Percentiles rank a stretch among this genome's conserved stretches.
These are phyloP conservation scores for Lipophrys pholis DNA, from an alignment of 2,113 vertebrate genomes.

Conservation along the genomic window DNA sequence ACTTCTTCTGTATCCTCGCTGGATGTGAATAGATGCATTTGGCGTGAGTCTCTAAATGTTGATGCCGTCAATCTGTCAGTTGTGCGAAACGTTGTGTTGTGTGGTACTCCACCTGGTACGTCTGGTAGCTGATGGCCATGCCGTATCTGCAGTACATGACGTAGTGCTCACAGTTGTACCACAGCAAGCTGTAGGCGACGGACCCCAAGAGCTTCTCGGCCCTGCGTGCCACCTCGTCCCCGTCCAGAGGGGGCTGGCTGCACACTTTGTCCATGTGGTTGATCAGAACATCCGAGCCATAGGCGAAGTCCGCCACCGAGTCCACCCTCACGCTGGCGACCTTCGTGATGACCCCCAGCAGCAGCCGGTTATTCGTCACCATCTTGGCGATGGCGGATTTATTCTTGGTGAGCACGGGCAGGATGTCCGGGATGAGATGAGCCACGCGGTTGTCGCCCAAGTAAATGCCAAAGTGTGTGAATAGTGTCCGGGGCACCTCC, in stretches of 20 bases:
- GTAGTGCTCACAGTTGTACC: slow-evolving; percentile 99
- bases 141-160: slow-evolving; percentile 97
- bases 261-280: slow-evolving; percentile 91
- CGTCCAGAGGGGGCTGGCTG: slow-evolving; percentile 81
- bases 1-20: not conserved
- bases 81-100: too few relatives aligned
- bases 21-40: not conserved
- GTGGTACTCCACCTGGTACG: slow-evolving; percentile 87
- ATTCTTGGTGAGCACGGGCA: slow-evolving; percentile 85
- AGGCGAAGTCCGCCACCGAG: slow-evolving; percentile 92
- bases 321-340: slow-evolving; percentile 93
- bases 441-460: slow-evolving; percentile 92
- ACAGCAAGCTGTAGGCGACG: slow-evolving; percentile 91
- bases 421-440: slow-evolving; percentile 95
- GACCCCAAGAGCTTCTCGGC: slow-evolving; percentile 90
- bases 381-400: slow-evolving; percentile 82
- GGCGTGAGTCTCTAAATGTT: not conserved
- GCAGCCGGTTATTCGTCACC: slow-evolving; percentile 92
- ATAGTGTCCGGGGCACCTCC: slow-evolving; percentile 92
- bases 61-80: too few relatives aligned
- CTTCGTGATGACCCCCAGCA: slow-evolving; percentile 89
- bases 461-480: slow-evolving; percentile 96
- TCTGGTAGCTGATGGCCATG: slow-evolving; percentile 90
- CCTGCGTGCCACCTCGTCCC: slow-evolving; percentile 88
- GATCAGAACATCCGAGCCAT: slow-evolving; percentile 89